Percentiles rank a stretch among this genome's conserved stretches.
Evolutionary conservation across 2,888 invertebrate species (phyloP).

Genomic region (Deilephila elpenor): DNA sequence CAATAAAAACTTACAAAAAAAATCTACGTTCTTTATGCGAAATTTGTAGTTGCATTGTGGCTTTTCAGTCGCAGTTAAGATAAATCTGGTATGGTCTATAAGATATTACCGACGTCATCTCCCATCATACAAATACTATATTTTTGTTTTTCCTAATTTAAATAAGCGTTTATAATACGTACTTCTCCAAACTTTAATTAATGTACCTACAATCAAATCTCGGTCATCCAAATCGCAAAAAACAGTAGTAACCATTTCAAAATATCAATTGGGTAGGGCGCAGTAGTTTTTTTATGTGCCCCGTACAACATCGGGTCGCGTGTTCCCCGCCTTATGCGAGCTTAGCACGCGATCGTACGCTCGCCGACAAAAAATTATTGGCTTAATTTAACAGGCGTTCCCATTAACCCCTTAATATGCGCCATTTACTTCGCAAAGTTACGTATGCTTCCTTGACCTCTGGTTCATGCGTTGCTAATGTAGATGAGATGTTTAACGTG

Average conservation of each 20-base stretch:
- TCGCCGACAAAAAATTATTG: conserved; percentile 66
- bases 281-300: conserved; percentile 74
- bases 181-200: background rate
- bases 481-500: background rate
- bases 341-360: conserved; percentile 71
- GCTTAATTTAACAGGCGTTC: conserved; percentile 55
- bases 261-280: conserved; percentile 78
- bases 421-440: conserved; percentile 44
- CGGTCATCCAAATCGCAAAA: conserved; percentile 43
- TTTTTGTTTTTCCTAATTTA: background rate
- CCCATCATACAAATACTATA: too few relatives aligned
- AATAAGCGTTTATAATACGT: background rate
- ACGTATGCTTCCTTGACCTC: conserved; percentile 3
- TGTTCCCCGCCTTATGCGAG: conserved; percentile 73
- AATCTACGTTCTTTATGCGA: too few relatives aligned
- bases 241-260: conserved; percentile 73
- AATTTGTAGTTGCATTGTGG: too few relatives aligned
- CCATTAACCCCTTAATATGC: conserved; percentile 55
- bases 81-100: too few relatives aligned
- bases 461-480: background rate
- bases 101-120: too few relatives aligned
- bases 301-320: conserved; percentile 79
- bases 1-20: too few relatives aligned
- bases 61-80: too few relatives aligned
- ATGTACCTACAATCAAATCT: background rate